These are phyloP conservation scores for Cheilosia vulpina DNA, from an alignment of 2,888 invertebrate species.

Conservation along the genomic window DNA sequence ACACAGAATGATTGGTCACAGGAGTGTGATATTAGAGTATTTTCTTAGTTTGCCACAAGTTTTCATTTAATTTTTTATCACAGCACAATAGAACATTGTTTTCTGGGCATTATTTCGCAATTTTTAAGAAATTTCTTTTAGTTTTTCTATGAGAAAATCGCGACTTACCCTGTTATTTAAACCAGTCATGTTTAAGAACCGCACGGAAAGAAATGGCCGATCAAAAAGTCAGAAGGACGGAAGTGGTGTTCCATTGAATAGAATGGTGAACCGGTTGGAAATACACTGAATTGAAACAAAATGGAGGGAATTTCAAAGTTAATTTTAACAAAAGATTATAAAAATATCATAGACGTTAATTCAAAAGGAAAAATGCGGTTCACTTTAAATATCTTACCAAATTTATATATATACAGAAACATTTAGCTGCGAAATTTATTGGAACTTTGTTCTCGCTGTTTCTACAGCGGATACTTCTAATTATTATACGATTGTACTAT, in stretches of 20 bases:
- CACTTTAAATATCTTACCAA: too few relatives aligned
- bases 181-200: slow-evolving; percentile 91
- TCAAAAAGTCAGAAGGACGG: slow-evolving; percentile 76
- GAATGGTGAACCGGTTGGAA: slow-evolving; percentile 50
- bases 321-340: not conserved
- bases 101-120: slow-evolving; percentile 51
- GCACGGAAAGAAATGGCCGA: slow-evolving; percentile 87
- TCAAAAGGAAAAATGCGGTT: too few relatives aligned
- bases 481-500: too few relatives aligned
- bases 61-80: slow-evolving; percentile 5
- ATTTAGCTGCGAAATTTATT: too few relatives aligned
- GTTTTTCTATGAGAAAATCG: slow-evolving; percentile 77
- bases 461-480: too few relatives aligned
- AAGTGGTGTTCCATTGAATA: slow-evolving; percentile 75
- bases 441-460: too few relatives aligned
- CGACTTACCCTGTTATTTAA: slow-evolving; percentile 90
- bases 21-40: not conserved
- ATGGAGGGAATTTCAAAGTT: not conserved
- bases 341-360: not conserved
- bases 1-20: slow-evolving; percentile 10
- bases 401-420: too few relatives aligned
- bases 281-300: slow-evolving; percentile 9
- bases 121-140: slow-evolving; percentile 43
- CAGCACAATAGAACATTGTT: slow-evolving; percentile 36
- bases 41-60: not conserved